These are phyloP conservation scores for Darevskia mixta DNA, from an alignment of 2,797 vertebrate genomes.

Conservation along the genomic window DNA sequence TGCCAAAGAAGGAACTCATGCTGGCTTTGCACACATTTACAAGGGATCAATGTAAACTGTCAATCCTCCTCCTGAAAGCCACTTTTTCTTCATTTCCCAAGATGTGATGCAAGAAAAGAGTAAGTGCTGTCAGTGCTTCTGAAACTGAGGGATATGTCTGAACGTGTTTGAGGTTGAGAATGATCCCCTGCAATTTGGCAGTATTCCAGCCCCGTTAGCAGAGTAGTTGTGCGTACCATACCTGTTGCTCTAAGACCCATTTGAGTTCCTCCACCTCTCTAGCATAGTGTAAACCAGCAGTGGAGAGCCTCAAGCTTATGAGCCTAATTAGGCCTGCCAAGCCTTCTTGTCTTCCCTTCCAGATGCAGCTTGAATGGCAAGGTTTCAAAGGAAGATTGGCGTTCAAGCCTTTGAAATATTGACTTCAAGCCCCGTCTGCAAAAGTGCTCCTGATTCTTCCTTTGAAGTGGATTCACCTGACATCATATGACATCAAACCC, in stretches of 20 bases:
- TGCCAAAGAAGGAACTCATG: not conserved
- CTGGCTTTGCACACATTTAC: not conserved
- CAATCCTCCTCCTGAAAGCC: conserved; percentile 8
- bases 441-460: too few relatives aligned
- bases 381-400: too few relatives aligned
- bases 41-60: conserved; percentile 8
- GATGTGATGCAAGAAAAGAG: conserved; percentile 16
- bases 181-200: not conserved
- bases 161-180: not conserved
- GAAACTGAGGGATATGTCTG: not conserved
- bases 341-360: too few relatives aligned
- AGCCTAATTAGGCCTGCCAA: too few relatives aligned
- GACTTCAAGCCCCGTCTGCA: too few relatives aligned
- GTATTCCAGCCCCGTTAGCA: conserved; percentile 24
- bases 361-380: too few relatives aligned
- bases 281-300: not conserved
- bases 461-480: too few relatives aligned
- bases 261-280: conserved; percentile 32
- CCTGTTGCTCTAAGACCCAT: conserved; percentile 14
- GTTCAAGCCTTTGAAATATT: too few relatives aligned
- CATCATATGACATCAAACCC: too few relatives aligned
- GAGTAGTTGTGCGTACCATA: conserved; percentile 27
- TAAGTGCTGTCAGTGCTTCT: not conserved
- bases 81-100: not conserved
- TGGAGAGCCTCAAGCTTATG: not conserved